These are phyloP conservation scores for Diadema setosum DNA, from an alignment of 35 echinoderm and acorn worm species.

Conservation along the genomic window DNA sequence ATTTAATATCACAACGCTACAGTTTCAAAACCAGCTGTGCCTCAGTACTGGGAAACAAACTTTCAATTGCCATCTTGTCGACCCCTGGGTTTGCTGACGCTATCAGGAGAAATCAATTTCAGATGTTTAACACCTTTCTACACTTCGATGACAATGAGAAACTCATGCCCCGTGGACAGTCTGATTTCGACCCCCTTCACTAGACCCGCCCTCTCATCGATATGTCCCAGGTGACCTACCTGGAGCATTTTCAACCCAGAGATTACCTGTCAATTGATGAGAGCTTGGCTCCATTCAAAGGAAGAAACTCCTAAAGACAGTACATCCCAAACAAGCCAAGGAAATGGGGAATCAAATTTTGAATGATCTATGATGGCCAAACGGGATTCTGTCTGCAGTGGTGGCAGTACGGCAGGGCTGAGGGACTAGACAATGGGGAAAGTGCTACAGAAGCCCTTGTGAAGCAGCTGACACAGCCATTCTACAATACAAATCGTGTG, in stretches of 20 bases:
- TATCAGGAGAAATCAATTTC: too few relatives aligned
- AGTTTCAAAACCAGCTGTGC: too few relatives aligned
- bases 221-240: background rate
- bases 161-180: background rate
- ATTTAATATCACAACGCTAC: too few relatives aligned
- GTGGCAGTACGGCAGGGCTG: conserved; percentile 13
- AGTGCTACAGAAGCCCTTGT: background rate
- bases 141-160: background rate
- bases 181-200: background rate
- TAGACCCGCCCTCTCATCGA: background rate
- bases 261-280: conserved; percentile 15
- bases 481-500: background rate
- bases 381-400: conserved; percentile 20
- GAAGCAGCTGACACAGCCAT: background rate
- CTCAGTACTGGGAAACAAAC: too few relatives aligned
- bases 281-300: conserved; percentile 25
- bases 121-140: background rate
- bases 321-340: conserved; percentile 39
- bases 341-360: conserved; percentile 42
- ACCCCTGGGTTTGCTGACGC: too few relatives aligned
- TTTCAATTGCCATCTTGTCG: too few relatives aligned
- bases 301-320: background rate
- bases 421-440: background rate
- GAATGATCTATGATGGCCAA: background rate
- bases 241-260: background rate